These are phyloP conservation scores for Rhea pennata DNA, from an alignment of 2,113 vertebrate species.

Conservation along the genomic window DNA sequence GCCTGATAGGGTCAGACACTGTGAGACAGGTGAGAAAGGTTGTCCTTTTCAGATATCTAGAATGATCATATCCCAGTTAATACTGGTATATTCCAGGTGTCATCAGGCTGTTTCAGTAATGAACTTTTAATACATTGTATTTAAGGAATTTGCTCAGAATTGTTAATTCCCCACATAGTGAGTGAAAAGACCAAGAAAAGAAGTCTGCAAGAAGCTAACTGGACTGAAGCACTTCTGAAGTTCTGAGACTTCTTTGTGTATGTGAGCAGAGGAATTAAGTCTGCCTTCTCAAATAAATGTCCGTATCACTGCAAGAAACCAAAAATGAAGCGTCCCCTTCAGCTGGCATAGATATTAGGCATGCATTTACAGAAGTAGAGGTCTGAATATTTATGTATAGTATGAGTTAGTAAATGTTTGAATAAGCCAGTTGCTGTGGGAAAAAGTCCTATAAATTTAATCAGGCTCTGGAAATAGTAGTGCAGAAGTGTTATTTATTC, in stretches of 20 bases:
- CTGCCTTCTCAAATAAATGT: not conserved
- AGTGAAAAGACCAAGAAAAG: not conserved
- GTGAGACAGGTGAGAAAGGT: not conserved
- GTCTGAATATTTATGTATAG: not conserved
- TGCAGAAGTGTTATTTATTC: conserved; percentile 34
- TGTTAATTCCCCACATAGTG: not conserved
- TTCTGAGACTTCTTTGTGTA: not conserved
- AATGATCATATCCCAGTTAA: not conserved
- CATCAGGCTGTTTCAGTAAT: not conserved
- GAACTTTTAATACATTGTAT: not conserved
- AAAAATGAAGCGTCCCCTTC: not conserved
- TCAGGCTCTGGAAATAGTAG: not conserved
- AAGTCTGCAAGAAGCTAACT: not conserved
- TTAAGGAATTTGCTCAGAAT: not conserved
- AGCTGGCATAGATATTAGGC: conserved; percentile 25
- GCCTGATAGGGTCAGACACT: not conserved
- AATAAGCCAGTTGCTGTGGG: conserved; percentile 43
- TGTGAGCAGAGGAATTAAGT: fast-evolving
- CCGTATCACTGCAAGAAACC: not conserved
- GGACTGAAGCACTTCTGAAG: not conserved
- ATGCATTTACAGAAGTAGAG: conserved; percentile 9
- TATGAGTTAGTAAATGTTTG: conserved; percentile 30
- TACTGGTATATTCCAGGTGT: not conserved
- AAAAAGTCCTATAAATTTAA: conserved; percentile 53
- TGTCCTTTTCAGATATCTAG: not conserved